These are phyloP conservation scores for Fregata magnificens DNA, from an alignment of 2,113 vertebrate species.

Conservation along the genomic window DNA sequence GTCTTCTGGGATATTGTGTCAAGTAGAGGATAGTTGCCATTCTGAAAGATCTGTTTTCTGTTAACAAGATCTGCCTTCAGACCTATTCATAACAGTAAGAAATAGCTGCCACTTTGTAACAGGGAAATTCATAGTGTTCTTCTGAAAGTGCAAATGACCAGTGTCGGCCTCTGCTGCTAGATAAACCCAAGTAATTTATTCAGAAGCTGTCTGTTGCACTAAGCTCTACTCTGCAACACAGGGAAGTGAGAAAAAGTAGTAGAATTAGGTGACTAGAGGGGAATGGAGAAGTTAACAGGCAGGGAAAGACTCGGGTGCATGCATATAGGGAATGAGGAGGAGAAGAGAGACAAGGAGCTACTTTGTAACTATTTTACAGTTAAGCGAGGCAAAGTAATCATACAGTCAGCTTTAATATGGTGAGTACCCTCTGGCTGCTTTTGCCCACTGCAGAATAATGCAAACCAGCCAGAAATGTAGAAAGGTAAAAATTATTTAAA, in stretches of 20 bases:
- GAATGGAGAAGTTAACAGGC: not conserved
- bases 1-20: not conserved
- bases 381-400: not conserved
- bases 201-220: not conserved
- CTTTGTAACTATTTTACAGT: not conserved
- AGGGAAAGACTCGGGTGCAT: not conserved
- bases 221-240: not conserved
- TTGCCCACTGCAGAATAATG: not conserved
- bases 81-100: not conserved
- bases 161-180: not conserved
- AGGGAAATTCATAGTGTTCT: not conserved
- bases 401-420: not conserved
- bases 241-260: not conserved
- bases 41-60: not conserved
- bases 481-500: not conserved
- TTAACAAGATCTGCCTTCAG: not conserved
- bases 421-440: not conserved
- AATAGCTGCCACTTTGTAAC: not conserved
- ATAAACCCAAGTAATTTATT: not conserved
- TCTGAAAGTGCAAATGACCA: not conserved
- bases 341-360: not conserved
- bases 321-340: not conserved
- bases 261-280: not conserved
- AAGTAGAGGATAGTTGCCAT: not conserved
- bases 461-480: not conserved